These are phyloP conservation scores for Drosophila novamexicana DNA, from an alignment of 1,140 invertebrate species.

Conservation along the genomic window DNA sequence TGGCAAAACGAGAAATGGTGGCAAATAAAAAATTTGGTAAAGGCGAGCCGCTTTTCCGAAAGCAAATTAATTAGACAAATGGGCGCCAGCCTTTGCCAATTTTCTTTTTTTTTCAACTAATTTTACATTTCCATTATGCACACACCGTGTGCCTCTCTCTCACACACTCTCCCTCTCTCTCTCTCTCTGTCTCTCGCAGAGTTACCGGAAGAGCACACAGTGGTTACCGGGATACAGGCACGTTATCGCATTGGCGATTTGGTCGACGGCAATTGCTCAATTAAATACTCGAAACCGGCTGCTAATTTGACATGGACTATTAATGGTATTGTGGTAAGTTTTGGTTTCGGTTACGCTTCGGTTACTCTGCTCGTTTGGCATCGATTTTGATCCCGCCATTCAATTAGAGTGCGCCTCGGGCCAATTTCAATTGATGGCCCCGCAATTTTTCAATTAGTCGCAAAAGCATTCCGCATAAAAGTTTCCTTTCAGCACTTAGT, in stretches of 20 bases:
- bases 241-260: slow-evolving; percentile 90
- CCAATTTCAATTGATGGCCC: slow-evolving; percentile 68
- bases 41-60: slow-evolving; percentile 38
- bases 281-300: slow-evolving; percentile 90
- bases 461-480: slow-evolving; percentile 2
- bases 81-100: slow-evolving; percentile 43
- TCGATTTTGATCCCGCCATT: slow-evolving; percentile 35
- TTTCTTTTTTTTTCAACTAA: slow-evolving; percentile 48
- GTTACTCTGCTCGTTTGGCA: neutral
- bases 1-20: slow-evolving; percentile 20
- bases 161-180: slow-evolving; percentile 27
- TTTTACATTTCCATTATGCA: slow-evolving; percentile 72
- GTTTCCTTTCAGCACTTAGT: slow-evolving; percentile 25
- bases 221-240: slow-evolving; percentile 89
- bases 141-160: slow-evolving; percentile 3
- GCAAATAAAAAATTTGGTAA: slow-evolving; percentile 28
- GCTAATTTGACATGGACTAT: slow-evolving; percentile 94
- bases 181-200: slow-evolving; percentile 85
- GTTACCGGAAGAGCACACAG: slow-evolving; percentile 88
- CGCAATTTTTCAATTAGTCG: slow-evolving; percentile 73
- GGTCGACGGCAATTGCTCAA: slow-evolving; percentile 90
- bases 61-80: slow-evolving; percentile 82
- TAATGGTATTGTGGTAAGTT: slow-evolving; percentile 90
- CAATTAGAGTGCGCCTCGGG: slow-evolving; percentile 47
- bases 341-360: slow-evolving; percentile 66